A percentile compares a stretch with the other conserved stretches of the same genome.
Conservation (phyloP, 2,797 vertebrate genomes). For the Pteropus rufus region DNA sequence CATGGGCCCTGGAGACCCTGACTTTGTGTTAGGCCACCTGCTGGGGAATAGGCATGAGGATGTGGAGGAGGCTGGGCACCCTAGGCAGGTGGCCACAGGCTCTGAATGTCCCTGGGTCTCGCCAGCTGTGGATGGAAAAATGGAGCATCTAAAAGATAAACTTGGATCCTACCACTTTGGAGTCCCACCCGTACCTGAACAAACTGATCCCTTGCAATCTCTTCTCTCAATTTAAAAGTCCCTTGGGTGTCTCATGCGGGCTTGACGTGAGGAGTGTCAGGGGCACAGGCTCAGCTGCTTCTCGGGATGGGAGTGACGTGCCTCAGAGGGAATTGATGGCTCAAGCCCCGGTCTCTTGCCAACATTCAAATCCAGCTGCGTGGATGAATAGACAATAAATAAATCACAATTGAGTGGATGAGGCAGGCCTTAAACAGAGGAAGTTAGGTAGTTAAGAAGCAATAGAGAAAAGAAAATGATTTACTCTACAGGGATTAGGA, state of each 20-base stretch:
- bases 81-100: neutral
- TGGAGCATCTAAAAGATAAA: too few relatives aligned
- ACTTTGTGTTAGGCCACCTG: neutral
- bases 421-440: neutral
- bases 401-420: neutral
- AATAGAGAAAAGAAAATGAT: neutral
- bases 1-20: neutral
- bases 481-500: neutral
- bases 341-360: neutral
- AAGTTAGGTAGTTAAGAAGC: neutral
- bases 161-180: neutral
- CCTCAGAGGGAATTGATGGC: neutral
- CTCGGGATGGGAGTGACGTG: neutral
- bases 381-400: neutral
- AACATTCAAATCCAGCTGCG: neutral
- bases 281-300: neutral
- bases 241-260: neutral
- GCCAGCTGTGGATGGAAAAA: neutral
- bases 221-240: neutral
- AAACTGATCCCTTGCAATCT: neutral
- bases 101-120: neutral
- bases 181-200: fast-evolving
- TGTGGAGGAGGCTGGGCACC: neutral
- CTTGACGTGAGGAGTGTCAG: neutral
- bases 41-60: too few relatives aligned